Base-by-base conservation (phyloP, 2,797 vertebrate species). In the Hemibagrus guttatus region DNA sequence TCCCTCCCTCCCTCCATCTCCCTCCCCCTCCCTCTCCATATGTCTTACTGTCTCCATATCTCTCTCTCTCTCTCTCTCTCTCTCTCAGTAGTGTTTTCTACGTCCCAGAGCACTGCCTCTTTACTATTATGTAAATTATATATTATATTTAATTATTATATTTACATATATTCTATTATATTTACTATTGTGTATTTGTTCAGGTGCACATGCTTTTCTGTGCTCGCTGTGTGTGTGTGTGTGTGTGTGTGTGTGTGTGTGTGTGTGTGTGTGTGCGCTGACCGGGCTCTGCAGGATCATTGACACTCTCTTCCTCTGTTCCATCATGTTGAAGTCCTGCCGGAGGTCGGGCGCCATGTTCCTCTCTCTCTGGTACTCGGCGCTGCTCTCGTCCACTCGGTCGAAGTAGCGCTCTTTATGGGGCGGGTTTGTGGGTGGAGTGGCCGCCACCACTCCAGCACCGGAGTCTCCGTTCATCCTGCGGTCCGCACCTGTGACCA, bases 311-410 rank as follows among this genome's bases (percentile, higher is more conserved):
- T 99, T 99, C 91, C 96, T 97, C 89, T 99, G 98, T 90, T 99
- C 98, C 98, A 99, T 99, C 98, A 99, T 99, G 91, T 99, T 99
- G 92, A 99, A 99, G 93, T 99, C 98, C 93, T 99, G 98, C 80
- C 98, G 96, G 85, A 99, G 96, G 92, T 99, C 98, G 0, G 98
- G 98, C 0, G 98, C 98, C 98, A 99, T 99, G 93, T 99, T 99
- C 89, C 98, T 96, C 92, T 99, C 98, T 58, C 98, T 94, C 93
- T 99, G 95, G 92, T 99, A 99, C 87, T 99, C 98, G 0, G 97
- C 97, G 42, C 96, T 99, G 92, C 97, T 99, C 94, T 99, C 98
- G 85, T 99, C 98, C 87, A 99, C 97, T 46, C 98, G 95, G 93
- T 99, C 98, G 14, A 99, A 99, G 92, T 99, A 99, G 42, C 98